Evolutionary conservation across 2,888 invertebrate genomes (phyloP).

Genomic region (Tinea semifulvella): DNA sequence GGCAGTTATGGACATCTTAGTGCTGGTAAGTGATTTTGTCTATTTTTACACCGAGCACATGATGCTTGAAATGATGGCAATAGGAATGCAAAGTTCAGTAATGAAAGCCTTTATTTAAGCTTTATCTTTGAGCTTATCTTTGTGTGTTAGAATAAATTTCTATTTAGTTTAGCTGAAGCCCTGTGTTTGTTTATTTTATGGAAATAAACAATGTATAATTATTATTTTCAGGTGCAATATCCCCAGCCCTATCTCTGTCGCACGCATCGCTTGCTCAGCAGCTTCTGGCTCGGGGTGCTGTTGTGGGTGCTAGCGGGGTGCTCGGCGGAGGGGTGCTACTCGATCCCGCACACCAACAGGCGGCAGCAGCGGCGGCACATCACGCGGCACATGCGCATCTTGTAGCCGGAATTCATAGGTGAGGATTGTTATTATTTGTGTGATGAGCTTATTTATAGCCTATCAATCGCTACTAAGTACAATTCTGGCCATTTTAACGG

Average conservation of each 20-base stretch:
- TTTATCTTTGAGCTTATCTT: too few species aligned
- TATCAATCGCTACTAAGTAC: too few species aligned
- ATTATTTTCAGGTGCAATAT: constrained; percentile 75
- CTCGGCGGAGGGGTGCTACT: constrained; percentile 49
- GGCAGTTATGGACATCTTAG: constrained; percentile 97
- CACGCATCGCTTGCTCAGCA: constrained; percentile 61
- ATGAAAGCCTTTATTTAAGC: too few species aligned
- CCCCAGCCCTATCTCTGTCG: constrained; percentile 79
- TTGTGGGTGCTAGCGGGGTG: constrained; percentile 53
- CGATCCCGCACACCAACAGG: constrained; percentile 59
- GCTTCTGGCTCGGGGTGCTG: constrained; percentile 48
- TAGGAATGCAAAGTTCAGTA: too few species aligned
- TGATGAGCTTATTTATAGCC: background rate
- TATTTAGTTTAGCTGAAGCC: too few species aligned
- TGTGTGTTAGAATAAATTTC: too few species aligned
- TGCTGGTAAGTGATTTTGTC: constrained; percentile 70
- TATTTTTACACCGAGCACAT: too few species aligned
- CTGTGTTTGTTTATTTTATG: too few species aligned
- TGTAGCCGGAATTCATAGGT: constrained; percentile 70
- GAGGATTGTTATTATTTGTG: constrained; percentile 19
- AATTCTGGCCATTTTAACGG: too few species aligned
- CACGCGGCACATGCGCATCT: constrained; percentile 75
- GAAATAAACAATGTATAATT: too few species aligned
- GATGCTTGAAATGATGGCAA: too few species aligned
- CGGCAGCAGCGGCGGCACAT: constrained; percentile 57